Conservation (phyloP, 2,888 invertebrate genomes). For the Tigriopus californicus region DNA sequence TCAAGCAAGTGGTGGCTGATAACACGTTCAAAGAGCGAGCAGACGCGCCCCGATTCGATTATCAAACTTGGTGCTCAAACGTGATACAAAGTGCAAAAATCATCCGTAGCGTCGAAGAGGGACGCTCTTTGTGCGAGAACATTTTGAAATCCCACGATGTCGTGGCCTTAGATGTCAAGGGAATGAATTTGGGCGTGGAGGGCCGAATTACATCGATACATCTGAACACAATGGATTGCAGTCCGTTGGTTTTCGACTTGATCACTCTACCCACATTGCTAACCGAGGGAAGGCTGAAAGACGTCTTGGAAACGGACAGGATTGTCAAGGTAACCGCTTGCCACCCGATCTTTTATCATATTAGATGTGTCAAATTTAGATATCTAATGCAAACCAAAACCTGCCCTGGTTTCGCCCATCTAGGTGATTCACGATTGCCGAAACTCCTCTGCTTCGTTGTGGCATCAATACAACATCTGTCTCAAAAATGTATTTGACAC, state of each 20-base stretch:
- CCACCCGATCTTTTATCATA: too few species aligned
- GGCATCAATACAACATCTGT: slow-evolving; percentile 63
- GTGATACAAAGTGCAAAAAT: not conserved
- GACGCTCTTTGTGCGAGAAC: slow-evolving; percentile 31
- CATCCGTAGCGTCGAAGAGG: slow-evolving; percentile 30
- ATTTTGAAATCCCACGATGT: slow-evolving; percentile 23
- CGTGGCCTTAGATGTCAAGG: slow-evolving; percentile 81
- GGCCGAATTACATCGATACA: slow-evolving; percentile 59
- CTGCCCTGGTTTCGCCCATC: slow-evolving; percentile 19
- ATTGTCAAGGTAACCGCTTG: slow-evolving; percentile 47
- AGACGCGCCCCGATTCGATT: too few species aligned
- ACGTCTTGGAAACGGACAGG: slow-evolving; percentile 54
- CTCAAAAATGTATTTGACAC: slow-evolving; percentile 75
- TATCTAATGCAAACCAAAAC: too few species aligned
- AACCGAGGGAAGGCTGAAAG: slow-evolving; percentile 53
- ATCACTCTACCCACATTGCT: slow-evolving; percentile 62
- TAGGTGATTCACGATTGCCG: slow-evolving; percentile 75
- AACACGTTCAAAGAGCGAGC: slow-evolving; percentile 35
- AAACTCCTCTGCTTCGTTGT: slow-evolving; percentile 71
- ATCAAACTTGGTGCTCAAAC: too few species aligned
- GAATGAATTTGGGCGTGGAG: slow-evolving; percentile 66
- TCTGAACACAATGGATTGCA: slow-evolving; percentile 53
- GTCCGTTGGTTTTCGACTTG: slow-evolving; percentile 70
- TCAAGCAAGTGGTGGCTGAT: slow-evolving; percentile 71
- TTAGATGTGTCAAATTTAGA: too few species aligned